These are phyloP conservation scores for Lasioglossum lativentre DNA, from an alignment of 2,888 invertebrate species.

Conservation along the genomic window DNA sequence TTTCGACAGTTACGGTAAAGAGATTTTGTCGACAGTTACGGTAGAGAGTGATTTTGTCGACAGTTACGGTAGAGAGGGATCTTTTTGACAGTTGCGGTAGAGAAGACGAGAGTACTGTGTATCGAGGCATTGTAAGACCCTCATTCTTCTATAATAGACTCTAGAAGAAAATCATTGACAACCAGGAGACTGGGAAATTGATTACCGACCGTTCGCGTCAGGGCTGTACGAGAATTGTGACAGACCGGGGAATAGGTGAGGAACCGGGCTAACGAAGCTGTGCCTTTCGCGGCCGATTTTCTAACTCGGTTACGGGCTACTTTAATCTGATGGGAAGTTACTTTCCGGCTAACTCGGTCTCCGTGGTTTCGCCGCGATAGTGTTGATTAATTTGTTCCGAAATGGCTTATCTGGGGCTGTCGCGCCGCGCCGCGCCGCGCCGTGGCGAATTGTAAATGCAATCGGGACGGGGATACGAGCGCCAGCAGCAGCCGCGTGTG, in stretches of 20 bases:
- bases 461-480: slow-evolving; percentile 26
- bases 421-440: too few species aligned
- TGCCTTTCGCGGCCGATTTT: slow-evolving; percentile 46
- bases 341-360: slow-evolving; percentile 22
- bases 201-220: background rate
- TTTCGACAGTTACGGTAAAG: too few species aligned
- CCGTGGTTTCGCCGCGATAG: slow-evolving; percentile 36
- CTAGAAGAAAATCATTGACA: too few species aligned
- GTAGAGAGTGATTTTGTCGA: too few species aligned
- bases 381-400: slow-evolving; percentile 63
- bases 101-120: too few species aligned
- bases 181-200: background rate
- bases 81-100: too few species aligned
- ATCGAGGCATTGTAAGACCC: background rate
- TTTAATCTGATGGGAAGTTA: slow-evolving; percentile 56
- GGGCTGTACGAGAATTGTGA: background rate
- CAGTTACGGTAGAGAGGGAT: too few species aligned
- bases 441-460: slow-evolving; percentile 47
- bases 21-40: too few species aligned
- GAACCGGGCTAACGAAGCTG: slow-evolving; percentile 4
- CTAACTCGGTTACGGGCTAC: slow-evolving; percentile 41
- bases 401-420: slow-evolving; percentile 54
- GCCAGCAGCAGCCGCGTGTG: background rate
- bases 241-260: background rate
- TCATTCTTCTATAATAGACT: background rate